phyloP scores from a whole-genome alignment of 2,113 vertebrate species.

The Megaceryle maxima region DNA sequence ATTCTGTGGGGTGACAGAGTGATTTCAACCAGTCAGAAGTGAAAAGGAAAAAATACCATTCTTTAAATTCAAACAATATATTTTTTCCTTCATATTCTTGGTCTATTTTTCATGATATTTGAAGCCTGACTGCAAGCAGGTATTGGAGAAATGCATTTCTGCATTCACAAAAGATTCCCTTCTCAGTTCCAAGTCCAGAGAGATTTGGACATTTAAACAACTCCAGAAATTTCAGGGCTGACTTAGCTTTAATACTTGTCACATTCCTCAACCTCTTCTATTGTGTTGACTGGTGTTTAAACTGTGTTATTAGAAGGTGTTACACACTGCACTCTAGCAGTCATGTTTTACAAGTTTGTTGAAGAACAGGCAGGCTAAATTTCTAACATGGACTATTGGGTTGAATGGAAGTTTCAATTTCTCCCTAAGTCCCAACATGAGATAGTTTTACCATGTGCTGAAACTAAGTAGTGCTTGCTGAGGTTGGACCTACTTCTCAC shows the following conservation, averaged over 20 bases:
- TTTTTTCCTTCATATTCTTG: neutral
- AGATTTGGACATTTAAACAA: neutral
- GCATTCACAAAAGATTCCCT: neutral
- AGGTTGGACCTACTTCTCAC: neutral
- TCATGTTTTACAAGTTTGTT: constrained; percentile 31
- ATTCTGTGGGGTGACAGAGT: neutral
- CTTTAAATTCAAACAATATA: neutral
- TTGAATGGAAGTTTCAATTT: neutral
- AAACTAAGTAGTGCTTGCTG: neutral
- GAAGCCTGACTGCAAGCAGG: neutral
- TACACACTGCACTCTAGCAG: neutral
- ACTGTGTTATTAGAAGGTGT: neutral
- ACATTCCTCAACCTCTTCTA: neutral
- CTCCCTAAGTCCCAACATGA: neutral
- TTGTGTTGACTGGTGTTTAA: constrained; percentile 19
- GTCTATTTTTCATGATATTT: neutral
- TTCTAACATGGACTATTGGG: neutral
- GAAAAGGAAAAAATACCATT: neutral
- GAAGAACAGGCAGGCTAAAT: neutral
- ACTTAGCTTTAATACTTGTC: constrained; percentile 7
- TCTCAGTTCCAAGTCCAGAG: neutral
- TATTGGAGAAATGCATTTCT: neutral
- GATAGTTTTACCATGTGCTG: neutral
- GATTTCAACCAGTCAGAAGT: neutral
- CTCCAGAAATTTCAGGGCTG: constrained; percentile 24